These are phyloP conservation scores for Coenonympha arcania DNA, from an alignment of 2,888 invertebrate species.

Conservation along the genomic window DNA sequence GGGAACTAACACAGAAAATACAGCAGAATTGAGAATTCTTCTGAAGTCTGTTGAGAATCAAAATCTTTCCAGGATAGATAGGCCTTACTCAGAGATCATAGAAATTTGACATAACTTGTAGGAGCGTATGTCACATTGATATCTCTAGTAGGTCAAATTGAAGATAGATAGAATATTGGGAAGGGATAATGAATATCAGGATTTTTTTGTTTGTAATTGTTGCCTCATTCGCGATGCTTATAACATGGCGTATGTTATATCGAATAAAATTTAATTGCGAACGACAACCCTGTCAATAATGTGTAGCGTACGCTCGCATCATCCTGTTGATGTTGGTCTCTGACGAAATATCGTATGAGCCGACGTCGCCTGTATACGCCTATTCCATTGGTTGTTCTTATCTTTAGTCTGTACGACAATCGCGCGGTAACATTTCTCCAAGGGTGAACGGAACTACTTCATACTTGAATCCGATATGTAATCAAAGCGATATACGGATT, in stretches of 20 bases:
- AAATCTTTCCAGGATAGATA: too few relatives aligned
- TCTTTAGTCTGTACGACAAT: conserved; percentile 56
- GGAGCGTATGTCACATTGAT: too few relatives aligned
- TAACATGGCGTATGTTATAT: background rate
- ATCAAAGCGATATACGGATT: conserved; percentile 36
- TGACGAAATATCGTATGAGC: conserved; percentile 66
- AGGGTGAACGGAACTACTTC: conserved; percentile 56
- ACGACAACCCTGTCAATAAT: conserved; percentile 30
- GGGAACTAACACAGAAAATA: too few relatives aligned
- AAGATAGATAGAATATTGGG: too few relatives aligned
- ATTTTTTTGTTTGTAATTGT: too few relatives aligned
- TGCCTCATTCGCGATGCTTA: too few relatives aligned
- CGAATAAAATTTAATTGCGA: background rate
- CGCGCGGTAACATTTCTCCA: conserved; percentile 67
- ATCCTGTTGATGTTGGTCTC: conserved; percentile 66
- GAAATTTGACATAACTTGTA: too few relatives aligned
- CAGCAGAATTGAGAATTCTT: too few relatives aligned
- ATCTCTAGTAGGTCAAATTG: too few relatives aligned
- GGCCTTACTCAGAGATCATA: too few relatives aligned
- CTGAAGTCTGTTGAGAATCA: too few relatives aligned
- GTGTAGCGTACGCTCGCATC: conserved; percentile 62
- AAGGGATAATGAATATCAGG: too few relatives aligned
- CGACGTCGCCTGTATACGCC: conserved; percentile 53
- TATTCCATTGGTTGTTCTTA: conserved; percentile 64
- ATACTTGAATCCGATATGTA: conserved; percentile 43